Conservation (phyloP, 1,140 invertebrate species). For the Paraescarpia echinospica region DNA sequence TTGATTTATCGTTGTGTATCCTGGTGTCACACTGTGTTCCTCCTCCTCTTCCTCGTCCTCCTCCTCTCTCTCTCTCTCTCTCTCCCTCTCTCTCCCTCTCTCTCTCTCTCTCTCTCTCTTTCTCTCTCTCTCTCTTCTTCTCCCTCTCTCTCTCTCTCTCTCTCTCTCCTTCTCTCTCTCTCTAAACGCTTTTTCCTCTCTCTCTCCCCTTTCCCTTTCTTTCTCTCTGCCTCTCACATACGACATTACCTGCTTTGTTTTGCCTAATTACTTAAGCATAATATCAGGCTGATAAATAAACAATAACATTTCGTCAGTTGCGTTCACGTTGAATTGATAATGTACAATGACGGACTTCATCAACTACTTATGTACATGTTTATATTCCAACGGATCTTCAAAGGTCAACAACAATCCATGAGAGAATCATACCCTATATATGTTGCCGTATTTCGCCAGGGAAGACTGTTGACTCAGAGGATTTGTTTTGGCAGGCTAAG, state of each 20-base stretch:
- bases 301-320: background rate
- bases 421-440: too few relatives aligned
- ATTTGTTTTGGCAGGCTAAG: too few relatives aligned
- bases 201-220: background rate
- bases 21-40: background rate
- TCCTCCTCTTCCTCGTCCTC: too few relatives aligned
- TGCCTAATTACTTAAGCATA: background rate
- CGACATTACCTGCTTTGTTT: background rate
- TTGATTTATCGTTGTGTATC: too few relatives aligned
- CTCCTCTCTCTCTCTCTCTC: too few relatives aligned
- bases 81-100: too few relatives aligned
- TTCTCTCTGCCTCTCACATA: background rate
- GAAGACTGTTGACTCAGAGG: too few relatives aligned
- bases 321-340: background rate
- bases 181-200: too few relatives aligned
- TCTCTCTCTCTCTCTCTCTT: background rate
- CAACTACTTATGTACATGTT: too few relatives aligned
- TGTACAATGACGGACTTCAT: background rate
- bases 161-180: background rate
- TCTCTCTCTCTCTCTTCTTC: background rate
- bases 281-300: background rate
- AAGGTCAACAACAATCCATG: too few relatives aligned
- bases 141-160: background rate
- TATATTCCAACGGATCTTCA: too few relatives aligned
- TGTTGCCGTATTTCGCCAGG: too few relatives aligned